Conservation (phyloP, 2,113 vertebrate genomes). For the Ceyx cyanopectus region DNA sequence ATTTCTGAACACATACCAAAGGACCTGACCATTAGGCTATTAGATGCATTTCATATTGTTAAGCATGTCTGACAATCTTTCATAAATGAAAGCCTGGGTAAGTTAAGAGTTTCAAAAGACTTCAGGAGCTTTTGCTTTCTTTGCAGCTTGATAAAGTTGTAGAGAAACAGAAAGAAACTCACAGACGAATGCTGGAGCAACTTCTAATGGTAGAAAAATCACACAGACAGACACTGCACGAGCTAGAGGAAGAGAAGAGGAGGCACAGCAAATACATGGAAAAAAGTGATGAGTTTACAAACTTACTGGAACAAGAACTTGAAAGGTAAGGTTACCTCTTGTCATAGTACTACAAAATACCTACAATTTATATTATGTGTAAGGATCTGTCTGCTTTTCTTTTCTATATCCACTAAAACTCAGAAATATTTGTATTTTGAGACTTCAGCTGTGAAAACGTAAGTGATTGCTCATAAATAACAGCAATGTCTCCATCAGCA, state of each 20-base stretch:
- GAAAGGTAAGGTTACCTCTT: conserved; percentile 85
- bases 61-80: background rate
- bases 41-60: background rate
- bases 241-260: conserved; percentile 85
- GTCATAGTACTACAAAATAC: background rate
- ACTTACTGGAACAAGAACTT: conserved; percentile 86
- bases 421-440: background rate
- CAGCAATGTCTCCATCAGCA: background rate
- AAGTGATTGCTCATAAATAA: background rate
- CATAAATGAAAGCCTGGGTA: background rate
- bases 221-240: conserved; percentile 79
- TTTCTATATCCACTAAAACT: background rate
- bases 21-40: background rate
- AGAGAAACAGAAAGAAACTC: conserved; percentile 82
- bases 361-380: background rate
- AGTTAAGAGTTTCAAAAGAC: conserved; percentile 2
- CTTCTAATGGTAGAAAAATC: conserved; percentile 84
- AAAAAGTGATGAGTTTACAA: conserved; percentile 84
- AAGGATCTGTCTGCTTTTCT: background rate
- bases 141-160: conserved; percentile 85
- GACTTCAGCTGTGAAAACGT: background rate
- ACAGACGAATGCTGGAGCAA: conserved; percentile 82
- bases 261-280: conserved; percentile 83
- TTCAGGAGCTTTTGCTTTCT: conserved; percentile 34
- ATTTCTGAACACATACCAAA: background rate